Percentiles rank a stretch among this genome's conserved stretches.
Evolutionary conservation across 1,140 invertebrate genomes (phyloP).

Genomic region (Trichomalopsis sarcophagae): DNA sequence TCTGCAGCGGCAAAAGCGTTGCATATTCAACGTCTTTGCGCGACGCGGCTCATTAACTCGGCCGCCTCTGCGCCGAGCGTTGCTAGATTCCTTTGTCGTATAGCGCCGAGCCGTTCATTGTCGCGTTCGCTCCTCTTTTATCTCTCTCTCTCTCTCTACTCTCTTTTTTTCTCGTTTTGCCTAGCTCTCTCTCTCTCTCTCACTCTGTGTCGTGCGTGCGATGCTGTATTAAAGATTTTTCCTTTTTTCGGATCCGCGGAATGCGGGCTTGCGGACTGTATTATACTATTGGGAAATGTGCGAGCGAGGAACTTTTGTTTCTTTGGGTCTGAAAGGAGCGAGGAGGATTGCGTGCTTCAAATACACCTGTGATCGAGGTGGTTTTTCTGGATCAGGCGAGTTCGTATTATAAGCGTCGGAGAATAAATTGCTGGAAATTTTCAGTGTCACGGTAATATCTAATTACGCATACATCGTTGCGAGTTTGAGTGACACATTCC

Average conservation of each 20-base stretch:
- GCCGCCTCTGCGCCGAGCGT: neutral
- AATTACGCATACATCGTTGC: too few species aligned
- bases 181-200: neutral
- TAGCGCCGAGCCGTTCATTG: slow-evolving; percentile 10
- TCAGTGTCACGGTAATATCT: too few species aligned
- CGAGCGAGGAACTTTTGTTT: too few species aligned
- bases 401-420: too few species aligned
- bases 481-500: too few species aligned
- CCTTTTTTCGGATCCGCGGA: slow-evolving; percentile 20
- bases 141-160: neutral
- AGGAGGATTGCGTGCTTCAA: too few species aligned
- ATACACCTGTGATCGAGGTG: too few species aligned
- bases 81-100: slow-evolving; percentile 41
- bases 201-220: neutral
- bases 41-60: slow-evolving; percentile 49
- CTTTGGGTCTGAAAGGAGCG: too few species aligned
- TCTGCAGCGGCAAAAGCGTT: neutral
- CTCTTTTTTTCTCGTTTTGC: neutral
- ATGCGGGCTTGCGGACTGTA: neutral
- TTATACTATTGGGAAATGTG: too few species aligned
- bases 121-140: slow-evolving; percentile 32
- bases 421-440: too few species aligned
- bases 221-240: slow-evolving; percentile 32
- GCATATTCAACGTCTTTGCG: slow-evolving; percentile 48
- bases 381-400: too few species aligned